Percentiles rank a stretch among this genome's conserved stretches.
Evolutionary conservation across 2,797 vertebrate genomes (phyloP).

Genomic region (Harpagifer antarcticus): DNA sequence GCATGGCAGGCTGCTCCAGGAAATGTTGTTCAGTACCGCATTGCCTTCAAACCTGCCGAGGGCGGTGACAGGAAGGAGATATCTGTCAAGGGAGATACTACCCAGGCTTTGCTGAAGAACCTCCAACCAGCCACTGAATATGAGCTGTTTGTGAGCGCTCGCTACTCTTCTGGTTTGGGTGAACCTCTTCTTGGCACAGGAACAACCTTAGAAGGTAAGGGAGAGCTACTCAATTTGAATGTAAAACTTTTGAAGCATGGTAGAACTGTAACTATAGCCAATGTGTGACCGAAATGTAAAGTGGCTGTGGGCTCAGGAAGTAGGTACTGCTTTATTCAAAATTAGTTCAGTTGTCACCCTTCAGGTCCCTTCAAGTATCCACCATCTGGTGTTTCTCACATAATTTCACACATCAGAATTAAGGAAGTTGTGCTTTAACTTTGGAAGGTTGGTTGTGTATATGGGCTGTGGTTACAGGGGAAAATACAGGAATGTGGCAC

Average conservation of each 20-base stretch:
- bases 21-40: slow-evolving; percentile 91
- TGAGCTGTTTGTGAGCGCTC: slow-evolving; percentile 91
- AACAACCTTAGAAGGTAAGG: slow-evolving; percentile 96
- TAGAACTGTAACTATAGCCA: slow-evolving; percentile 1
- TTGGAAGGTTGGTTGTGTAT: slow-evolving; percentile 49
- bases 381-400: slow-evolving; percentile 42
- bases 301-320: slow-evolving; percentile 13
- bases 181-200: slow-evolving; percentile 92
- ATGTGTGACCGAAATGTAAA: slow-evolving; percentile 33
- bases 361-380: slow-evolving; percentile 8
- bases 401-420: slow-evolving; percentile 25
- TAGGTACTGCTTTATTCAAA: slow-evolving; percentile 8
- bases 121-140: slow-evolving; percentile 91
- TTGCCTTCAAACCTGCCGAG: slow-evolving; percentile 88
- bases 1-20: slow-evolving; percentile 93
- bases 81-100: slow-evolving; percentile 87
- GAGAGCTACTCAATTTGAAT: background rate
- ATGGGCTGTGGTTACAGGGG: slow-evolving; percentile 39
- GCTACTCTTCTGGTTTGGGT: slow-evolving; percentile 91
- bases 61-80: slow-evolving; percentile 93
- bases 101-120: slow-evolving; percentile 86
- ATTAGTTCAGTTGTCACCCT: slow-evolving; percentile 5
- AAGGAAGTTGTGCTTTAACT: slow-evolving; percentile 38
- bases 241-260: slow-evolving; percentile 21
- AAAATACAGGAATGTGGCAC: slow-evolving; percentile 58